phyloP scores from a whole-genome alignment of 2,888 invertebrate genomes.

The Dendrolimus houi region DNA sequence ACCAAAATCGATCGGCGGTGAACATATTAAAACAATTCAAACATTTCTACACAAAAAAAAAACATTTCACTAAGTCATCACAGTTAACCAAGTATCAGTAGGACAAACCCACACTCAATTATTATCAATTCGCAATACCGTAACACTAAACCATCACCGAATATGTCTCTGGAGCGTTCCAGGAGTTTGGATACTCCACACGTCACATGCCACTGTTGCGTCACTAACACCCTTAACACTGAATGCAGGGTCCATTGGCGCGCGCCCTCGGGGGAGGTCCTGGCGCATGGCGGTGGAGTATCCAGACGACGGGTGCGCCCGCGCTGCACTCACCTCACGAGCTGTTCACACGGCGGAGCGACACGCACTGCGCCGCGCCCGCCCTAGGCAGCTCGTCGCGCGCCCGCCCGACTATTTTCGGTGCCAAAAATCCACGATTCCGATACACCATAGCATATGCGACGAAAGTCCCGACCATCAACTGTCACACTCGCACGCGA shows the following conservation, averaged over 20 bases:
- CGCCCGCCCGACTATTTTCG: constrained; percentile 72
- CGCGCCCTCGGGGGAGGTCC: constrained; percentile 14
- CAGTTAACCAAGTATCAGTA: not conserved
- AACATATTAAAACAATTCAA: not conserved
- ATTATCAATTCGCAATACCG: constrained; percentile 6
- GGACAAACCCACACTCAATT: not conserved
- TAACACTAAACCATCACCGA: constrained; percentile 35
- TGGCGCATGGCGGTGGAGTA: constrained; percentile 34
- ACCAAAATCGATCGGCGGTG: constrained; percentile 19
- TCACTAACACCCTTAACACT: constrained; percentile 13
- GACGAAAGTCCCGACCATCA: constrained; percentile 32
- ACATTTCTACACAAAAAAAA: not conserved
- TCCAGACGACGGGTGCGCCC: constrained; percentile 34
- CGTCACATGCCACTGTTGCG: constrained; percentile 22
- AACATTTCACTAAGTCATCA: not conserved
- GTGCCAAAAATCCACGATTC: constrained; percentile 74
- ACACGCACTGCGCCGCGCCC: constrained; percentile 70
- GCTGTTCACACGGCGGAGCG: constrained; percentile 76
- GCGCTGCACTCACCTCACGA: constrained; percentile 64
- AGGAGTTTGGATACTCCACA: constrained; percentile 55
- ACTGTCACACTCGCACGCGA: constrained; percentile 51
- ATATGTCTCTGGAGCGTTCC: constrained; percentile 27
- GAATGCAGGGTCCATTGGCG: constrained; percentile 12
- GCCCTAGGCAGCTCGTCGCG: constrained; percentile 46
- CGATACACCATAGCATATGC: constrained; percentile 51